Conservation (phyloP, 2,113 vertebrate species). For the Parotia lawesii region DNA sequence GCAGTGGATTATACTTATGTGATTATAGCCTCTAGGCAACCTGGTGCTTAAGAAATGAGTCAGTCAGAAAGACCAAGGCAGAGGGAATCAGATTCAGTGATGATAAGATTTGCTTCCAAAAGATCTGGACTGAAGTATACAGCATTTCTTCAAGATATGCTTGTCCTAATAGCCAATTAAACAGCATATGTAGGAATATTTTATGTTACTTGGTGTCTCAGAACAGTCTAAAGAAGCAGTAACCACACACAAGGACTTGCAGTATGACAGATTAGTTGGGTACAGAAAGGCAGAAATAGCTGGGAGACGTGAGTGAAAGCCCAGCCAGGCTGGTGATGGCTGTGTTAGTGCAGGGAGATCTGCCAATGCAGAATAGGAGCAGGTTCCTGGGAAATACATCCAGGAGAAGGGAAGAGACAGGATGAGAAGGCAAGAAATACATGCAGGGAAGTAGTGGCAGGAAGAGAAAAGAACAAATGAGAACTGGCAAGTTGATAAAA, state of each 20-base stretch:
- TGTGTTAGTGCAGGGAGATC: not conserved
- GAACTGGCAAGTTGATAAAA: constrained; percentile 38
- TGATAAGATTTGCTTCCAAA: not conserved
- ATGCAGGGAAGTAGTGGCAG: not conserved
- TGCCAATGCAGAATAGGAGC: not conserved
- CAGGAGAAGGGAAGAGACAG: constrained; percentile 2
- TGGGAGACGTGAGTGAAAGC: not conserved
- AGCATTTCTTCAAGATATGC: not conserved
- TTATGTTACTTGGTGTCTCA: not conserved
- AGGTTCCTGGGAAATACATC: constrained; percentile 1
- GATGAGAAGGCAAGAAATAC: not conserved
- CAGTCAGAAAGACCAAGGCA: constrained; percentile 28
- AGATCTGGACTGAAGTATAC: not conserved
- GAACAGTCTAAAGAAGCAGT: not conserved
- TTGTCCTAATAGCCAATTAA: not conserved
- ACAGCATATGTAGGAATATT: not conserved
- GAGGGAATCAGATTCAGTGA: not conserved
- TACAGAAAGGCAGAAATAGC: not conserved
- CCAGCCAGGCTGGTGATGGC: not conserved
- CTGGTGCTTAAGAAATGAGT: constrained; percentile 42
- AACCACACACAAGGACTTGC: not conserved
- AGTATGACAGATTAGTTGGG: not conserved
- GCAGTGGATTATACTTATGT: constrained; percentile 16
- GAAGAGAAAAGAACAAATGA: constrained; percentile 52
- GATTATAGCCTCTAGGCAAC: constrained; percentile 46